Base-by-base conservation (phyloP, 2,888 invertebrate species). In the Chydorus sphaericus region DNA sequence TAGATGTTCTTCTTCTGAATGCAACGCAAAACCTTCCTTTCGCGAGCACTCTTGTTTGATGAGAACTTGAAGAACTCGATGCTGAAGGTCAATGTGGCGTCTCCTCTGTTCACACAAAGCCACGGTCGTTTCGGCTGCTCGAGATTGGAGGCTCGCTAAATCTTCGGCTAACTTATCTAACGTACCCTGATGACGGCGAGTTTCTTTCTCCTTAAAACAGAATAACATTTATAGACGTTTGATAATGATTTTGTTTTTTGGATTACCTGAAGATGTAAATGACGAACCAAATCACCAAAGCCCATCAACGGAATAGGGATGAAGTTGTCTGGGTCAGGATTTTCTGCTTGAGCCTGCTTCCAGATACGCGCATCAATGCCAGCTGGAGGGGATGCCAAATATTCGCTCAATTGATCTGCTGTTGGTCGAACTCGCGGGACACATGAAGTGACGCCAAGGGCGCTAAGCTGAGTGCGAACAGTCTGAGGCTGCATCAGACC, bases 301-400 rank as follows among this genome's bases (percentile, higher is more conserved):
- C 97, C 97, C 61, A 93, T 81, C 70, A 97, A 85, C 0, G 94
- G 91, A 11, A 92, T 87, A 0, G 97, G 97, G 65, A 98, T 83
- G 64, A 91, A 85, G 64, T 82, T 82, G 33, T 79, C 80, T 1
- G 89, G 81, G 70, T 96, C 88, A 0, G 97, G 98, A 73, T 98
- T 98, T 66, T 96, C 94, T 29, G 83, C 73, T 65, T 92, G 91
- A 0, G 96, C 96, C 69, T 97, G 94, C 65, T 87, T 84, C 98
- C 98, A 98, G 64, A 96, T 75, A 59, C 90, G 76, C 50, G 83
- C 81, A 69, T 94, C 92, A 66, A 96, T 85, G n/a, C 92, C 85
- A 60, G 81, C 77, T 1, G 94, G 96, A n/a, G 94, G 85, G 63
- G 81, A 84, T 63, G 88, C 86, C 58, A 94, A 72, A 71, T 96